Conservation (phyloP, 2,113 vertebrate genomes). For the Pelecanoides urinatrix region DNA sequence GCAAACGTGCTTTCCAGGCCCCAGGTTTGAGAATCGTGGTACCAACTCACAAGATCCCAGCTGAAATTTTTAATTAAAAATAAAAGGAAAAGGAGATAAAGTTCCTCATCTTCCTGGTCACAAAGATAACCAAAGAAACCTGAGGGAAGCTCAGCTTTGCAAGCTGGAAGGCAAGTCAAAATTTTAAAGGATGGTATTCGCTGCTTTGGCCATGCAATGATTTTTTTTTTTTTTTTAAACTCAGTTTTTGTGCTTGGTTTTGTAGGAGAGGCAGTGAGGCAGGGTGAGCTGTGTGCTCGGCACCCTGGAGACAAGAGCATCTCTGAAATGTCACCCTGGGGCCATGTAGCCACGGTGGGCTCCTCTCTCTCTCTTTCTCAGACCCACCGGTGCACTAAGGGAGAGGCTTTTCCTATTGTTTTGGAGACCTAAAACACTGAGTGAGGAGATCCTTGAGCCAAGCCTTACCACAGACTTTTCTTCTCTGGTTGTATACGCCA, state of each 20-base stretch:
- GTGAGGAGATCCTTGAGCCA: not conserved
- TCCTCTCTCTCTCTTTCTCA: no score
- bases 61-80: not conserved
- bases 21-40: not conserved
- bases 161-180: not conserved
- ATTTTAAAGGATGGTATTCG: not conserved
- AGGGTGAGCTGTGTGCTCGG: not conserved
- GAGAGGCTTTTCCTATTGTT: not conserved
- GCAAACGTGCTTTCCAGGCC: not conserved
- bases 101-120: not conserved
- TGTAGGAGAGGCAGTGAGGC: accelerated
- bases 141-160: not conserved
- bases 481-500: accelerated
- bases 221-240: not conserved
- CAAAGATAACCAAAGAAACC: not conserved
- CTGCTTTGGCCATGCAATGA: not conserved
- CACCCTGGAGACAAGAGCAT: accelerated
- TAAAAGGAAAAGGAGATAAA: not conserved
- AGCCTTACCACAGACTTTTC: not conserved
- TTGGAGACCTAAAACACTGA: not conserved
- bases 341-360: not conserved
- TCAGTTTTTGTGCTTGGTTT: not conserved
- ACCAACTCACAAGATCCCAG: not conserved
- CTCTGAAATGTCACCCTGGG: not conserved
- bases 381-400: not conserved